Evolutionary conservation across 2,888 invertebrate genomes (phyloP).

Genomic region (Oscheius sp.): DNA sequence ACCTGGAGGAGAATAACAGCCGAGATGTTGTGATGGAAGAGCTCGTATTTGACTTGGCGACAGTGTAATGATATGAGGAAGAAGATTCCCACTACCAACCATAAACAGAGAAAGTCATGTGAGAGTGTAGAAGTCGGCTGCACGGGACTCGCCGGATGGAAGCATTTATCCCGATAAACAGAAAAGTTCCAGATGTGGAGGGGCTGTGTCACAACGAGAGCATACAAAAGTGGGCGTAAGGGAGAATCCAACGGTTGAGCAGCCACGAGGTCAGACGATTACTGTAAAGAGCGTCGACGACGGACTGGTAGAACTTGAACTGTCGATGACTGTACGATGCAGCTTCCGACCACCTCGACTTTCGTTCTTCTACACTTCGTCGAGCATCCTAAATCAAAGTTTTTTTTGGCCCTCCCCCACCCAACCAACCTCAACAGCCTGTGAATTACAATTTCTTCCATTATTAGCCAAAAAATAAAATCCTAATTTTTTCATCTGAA

Average conservation of each 20-base stretch:
- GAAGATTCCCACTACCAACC: neutral
- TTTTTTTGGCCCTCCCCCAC: neutral
- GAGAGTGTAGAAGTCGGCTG: constrained; percentile 28
- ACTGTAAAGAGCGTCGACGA: constrained; percentile 64
- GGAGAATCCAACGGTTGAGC: constrained; percentile 67
- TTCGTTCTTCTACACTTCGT: neutral
- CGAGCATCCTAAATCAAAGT: neutral
- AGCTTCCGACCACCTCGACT: neutral
- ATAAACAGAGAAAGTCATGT: neutral
- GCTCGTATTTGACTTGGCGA: constrained; percentile 18
- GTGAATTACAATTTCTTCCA: constrained; percentile 48
- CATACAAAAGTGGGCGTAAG: constrained; percentile 72
- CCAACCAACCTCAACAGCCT: constrained; percentile 38
- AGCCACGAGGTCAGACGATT: constrained; percentile 53
- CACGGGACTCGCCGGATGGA: constrained; percentile 5
- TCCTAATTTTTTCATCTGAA: constrained; percentile 64
- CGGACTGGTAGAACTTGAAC: constrained; percentile 65
- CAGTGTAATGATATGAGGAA: constrained; percentile 15
- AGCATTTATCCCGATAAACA: constrained; percentile 36
- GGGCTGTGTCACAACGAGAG: constrained; percentile 58
- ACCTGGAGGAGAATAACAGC: neutral
- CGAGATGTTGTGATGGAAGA: constrained; percentile 5
- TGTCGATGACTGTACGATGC: constrained; percentile 64
- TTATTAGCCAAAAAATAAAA: constrained; percentile 64
- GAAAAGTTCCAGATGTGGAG: constrained; percentile 29